Base-by-base conservation (phyloP, 2,113 vertebrate genomes). In the Sebastes schlegelii region DNA sequence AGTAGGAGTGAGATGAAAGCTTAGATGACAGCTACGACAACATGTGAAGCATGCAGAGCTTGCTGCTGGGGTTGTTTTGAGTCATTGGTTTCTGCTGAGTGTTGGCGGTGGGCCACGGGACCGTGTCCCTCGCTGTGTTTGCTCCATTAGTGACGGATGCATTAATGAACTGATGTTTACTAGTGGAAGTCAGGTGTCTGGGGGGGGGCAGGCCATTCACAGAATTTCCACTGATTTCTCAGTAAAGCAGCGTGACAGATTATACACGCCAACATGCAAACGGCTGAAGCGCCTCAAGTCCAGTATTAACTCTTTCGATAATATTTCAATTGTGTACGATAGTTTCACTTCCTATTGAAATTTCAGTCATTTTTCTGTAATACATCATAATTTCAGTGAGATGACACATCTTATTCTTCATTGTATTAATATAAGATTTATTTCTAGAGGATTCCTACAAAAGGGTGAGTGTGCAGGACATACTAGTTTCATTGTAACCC, bases 111-210 rank as follows among this genome's bases (percentile, higher is more conserved):
- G 21, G 80, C 79, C 86, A 82, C 7, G 19, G 80, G 82, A 69
- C 65, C 14, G 2, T 72, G 79, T 65, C 62, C 71, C 80, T 84
- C 7, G 43, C 84, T 83, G 66, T 65, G 60, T 69, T 78, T 60
- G 26, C 66, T 58, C 81, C 68, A 86, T 89, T 90, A 90, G 82
- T 66, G 79, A 83, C 10, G 21, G 72, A 77, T 69, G 60, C 77
- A 86, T 88, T 89, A 88, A 89, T 82, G 82, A 89, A 80, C 74
- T 79, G 34, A 67, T 92, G 88, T 89, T 90, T 84, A 84, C 84
- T 34, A 79, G 77, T 57, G 26, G 21, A 60, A 90, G 86, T 88
- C 84, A 76, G 57, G 79, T 86, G 89, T 86, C 72, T 60, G 66
- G 60, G 51, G 49, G 68, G 34, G 54, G 42, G 40, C 26, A 70